phyloP scores from a whole-genome alignment of 2,113 vertebrate genomes.

The Leptodactylus fuscus region DNA sequence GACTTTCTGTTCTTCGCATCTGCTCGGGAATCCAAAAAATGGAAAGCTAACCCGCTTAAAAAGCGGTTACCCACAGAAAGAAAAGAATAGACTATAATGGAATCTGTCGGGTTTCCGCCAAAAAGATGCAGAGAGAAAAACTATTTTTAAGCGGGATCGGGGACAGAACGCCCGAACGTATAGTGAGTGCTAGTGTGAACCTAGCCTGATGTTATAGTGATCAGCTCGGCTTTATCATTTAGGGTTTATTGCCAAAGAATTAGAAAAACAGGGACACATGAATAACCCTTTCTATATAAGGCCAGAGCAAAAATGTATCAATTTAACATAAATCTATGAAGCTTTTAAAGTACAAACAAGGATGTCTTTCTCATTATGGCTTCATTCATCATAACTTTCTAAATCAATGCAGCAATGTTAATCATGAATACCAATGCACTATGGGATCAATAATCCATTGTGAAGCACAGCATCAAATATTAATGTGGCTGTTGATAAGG shows the following conservation, averaged over 20 bases:
- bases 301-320: neutral
- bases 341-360: conserved; percentile 23
- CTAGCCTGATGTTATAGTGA: too few relatives aligned
- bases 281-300: neutral
- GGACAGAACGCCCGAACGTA: too few relatives aligned
- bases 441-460: conserved; percentile 24
- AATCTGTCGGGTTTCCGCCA: too few relatives aligned
- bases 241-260: neutral
- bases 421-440: conserved; percentile 43
- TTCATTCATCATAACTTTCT: conserved; percentile 25
- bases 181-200: too few relatives aligned
- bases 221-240: neutral
- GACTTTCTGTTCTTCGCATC: too few relatives aligned
- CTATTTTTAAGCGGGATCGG: too few relatives aligned
- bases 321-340: conserved; percentile 12
- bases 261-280: too few relatives aligned
- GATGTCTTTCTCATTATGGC: conserved; percentile 34
- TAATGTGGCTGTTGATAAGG: conserved; percentile 14
- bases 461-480: conserved; percentile 14
- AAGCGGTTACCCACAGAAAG: too few relatives aligned
- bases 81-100: too few relatives aligned
- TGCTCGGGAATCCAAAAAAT: too few relatives aligned
- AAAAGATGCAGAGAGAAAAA: too few relatives aligned
- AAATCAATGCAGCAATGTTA: conserved; percentile 27
- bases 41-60: too few relatives aligned